phyloP scores from a whole-genome alignment of 2,113 vertebrate genomes.

The Patagioenas fasciata region DNA sequence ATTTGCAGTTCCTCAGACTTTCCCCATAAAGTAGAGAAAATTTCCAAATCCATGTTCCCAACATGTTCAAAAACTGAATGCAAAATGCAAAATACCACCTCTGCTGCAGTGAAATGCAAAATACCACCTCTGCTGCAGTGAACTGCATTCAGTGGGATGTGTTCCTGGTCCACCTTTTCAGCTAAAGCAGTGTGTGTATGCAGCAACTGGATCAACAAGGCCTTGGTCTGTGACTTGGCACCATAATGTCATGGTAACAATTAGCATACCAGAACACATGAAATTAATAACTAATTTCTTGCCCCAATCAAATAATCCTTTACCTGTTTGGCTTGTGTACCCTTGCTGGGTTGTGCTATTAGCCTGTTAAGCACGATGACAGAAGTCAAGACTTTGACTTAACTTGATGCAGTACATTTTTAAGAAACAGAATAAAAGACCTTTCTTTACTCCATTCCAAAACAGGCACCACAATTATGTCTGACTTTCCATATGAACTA shows the following conservation, averaged over 20 bases:
- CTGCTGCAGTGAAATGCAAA: neutral
- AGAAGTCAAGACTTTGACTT: neutral
- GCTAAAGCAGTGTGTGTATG: neutral
- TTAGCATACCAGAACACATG: neutral
- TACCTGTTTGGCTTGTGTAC: neutral
- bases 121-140: neutral
- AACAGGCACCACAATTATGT: neutral
- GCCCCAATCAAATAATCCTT: neutral
- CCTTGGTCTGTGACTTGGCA: neutral
- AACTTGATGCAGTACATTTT: neutral
- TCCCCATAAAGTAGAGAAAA: neutral
- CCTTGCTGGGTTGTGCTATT: neutral
- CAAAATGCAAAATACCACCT: neutral
- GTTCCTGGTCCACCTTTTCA: neutral
- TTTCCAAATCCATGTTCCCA: neutral
- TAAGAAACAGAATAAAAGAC: neutral
- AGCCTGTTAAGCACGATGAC: neutral
- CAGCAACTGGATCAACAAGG: neutral
- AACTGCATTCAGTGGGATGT: neutral
- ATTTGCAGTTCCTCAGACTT: neutral
- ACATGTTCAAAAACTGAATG: neutral
- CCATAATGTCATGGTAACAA: neutral
- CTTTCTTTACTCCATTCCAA: neutral
- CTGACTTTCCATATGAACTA: neutral
- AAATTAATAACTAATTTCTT: neutral